Conservation (phyloP, 2,888 invertebrate species). For the Tetragonula carbonaria region DNA sequence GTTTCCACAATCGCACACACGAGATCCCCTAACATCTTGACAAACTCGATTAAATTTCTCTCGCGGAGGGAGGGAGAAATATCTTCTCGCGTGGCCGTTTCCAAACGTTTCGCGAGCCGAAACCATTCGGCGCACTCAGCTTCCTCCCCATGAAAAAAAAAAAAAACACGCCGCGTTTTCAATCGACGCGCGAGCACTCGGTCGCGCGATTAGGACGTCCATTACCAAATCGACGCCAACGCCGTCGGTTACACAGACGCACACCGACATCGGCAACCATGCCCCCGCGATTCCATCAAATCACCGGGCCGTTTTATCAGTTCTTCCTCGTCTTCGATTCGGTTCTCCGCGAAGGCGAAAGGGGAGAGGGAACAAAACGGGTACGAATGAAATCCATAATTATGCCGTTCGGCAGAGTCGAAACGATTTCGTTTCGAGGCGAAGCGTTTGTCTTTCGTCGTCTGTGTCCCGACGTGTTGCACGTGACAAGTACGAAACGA, state of each 20-base stretch:
- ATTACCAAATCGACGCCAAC: slow-evolving; percentile 52
- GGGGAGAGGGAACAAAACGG: neutral
- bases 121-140: neutral
- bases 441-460: neutral
- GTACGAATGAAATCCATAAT: neutral
- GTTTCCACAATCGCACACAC: neutral
- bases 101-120: too few relatives aligned
- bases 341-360: too few relatives aligned
- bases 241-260: slow-evolving; percentile 41
- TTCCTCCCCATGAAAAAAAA: neutral
- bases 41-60: too few relatives aligned
- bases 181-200: neutral
- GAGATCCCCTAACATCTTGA: too few relatives aligned
- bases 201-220: slow-evolving; percentile 48
- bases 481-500: neutral
- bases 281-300: neutral
- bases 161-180: neutral
- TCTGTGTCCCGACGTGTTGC: neutral
- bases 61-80: too few relatives aligned
- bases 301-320: neutral
- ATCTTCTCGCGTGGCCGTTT: too few relatives aligned
- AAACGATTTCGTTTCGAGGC: neutral
- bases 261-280: neutral
- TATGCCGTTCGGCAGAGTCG: neutral
- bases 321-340: too few relatives aligned